phyloP scores from a whole-genome alignment of 2,888 invertebrate species.

The Piscicola geometra region DNA sequence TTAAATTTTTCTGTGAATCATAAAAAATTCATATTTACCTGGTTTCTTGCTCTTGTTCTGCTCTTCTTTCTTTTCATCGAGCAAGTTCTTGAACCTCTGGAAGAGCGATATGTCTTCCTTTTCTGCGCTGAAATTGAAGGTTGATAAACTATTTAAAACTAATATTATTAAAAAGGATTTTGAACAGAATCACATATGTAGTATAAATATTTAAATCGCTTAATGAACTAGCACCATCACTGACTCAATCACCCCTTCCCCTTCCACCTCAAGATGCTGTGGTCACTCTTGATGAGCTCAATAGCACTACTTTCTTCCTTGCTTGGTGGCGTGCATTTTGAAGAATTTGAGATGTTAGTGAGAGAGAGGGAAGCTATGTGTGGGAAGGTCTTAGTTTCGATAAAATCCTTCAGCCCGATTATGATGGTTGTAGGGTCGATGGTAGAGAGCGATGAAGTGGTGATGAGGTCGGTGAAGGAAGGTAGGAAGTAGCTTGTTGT shows the following conservation, averaged over 20 bases:
- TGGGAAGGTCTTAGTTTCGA: neutral
- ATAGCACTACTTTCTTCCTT: neutral
- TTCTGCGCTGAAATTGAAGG: neutral
- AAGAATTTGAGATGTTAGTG: no score
- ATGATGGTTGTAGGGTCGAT: neutral
- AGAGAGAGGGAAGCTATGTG: neutral
- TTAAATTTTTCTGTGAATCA: no score
- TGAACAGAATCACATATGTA: no score
- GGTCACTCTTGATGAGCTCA: neutral
- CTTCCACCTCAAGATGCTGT: neutral
- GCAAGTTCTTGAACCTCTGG: constrained; percentile 26
- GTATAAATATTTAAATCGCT: no score
- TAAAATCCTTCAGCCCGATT: neutral
- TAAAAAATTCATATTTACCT: no score
- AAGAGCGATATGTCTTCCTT: constrained; percentile 22
- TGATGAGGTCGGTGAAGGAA: neutral
- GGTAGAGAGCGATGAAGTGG: neutral
- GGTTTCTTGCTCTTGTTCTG: neutral
- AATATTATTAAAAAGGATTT: no score
- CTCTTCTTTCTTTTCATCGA: constrained; percentile 29
- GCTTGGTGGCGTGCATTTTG: no score
- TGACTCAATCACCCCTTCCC: no score
- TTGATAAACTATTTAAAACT: no score
- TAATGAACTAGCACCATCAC: no score
- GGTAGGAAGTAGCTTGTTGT: neutral